phyloP scores from a whole-genome alignment of 1,140 invertebrate species.

The Zophobas atratus region DNA sequence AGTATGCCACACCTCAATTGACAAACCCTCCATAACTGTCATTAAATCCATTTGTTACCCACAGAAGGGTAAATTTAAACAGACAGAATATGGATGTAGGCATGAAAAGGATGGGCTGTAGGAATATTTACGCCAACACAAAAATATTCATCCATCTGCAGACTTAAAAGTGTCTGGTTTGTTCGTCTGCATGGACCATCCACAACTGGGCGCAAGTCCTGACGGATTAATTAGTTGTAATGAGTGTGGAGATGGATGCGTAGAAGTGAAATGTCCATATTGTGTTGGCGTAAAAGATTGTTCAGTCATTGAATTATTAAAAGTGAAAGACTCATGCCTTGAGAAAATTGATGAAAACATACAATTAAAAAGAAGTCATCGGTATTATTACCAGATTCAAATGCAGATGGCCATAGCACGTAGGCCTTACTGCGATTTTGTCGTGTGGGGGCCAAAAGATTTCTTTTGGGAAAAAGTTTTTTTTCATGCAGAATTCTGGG shows the following conservation, averaged over 20 bases:
- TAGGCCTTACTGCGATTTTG: conserved; percentile 40
- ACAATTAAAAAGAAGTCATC: conserved; percentile 17
- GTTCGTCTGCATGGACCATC: neutral
- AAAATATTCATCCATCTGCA: neutral
- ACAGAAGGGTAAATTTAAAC: neutral
- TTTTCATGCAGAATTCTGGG: conserved; percentile 33
- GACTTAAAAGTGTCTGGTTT: neutral
- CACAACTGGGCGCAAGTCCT: neutral
- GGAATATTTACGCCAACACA: neutral
- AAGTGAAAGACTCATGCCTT: conserved; percentile 13
- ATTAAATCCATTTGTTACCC: conserved; percentile 8
- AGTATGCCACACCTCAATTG: neutral
- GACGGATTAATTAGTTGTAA: neutral
- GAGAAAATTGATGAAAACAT: neutral
- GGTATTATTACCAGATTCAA: conserved; percentile 42
- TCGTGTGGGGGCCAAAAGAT: conserved; percentile 18
- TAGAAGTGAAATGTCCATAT: conserved; percentile 11
- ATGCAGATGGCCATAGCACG: conserved; percentile 25
- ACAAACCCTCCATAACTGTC: neutral
- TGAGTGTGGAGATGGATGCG: conserved; percentile 10
- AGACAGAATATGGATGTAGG: neutral
- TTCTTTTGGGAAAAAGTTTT: conserved; percentile 24
- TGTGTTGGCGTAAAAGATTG: conserved; percentile 5
- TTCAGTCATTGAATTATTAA: neutral
- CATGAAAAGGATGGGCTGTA: conserved; percentile 1